A percentile compares a stretch with the other conserved stretches of the same genome.
Conservation (phyloP, 2,888 invertebrate genomes). For the Drosophila monieri region DNA sequence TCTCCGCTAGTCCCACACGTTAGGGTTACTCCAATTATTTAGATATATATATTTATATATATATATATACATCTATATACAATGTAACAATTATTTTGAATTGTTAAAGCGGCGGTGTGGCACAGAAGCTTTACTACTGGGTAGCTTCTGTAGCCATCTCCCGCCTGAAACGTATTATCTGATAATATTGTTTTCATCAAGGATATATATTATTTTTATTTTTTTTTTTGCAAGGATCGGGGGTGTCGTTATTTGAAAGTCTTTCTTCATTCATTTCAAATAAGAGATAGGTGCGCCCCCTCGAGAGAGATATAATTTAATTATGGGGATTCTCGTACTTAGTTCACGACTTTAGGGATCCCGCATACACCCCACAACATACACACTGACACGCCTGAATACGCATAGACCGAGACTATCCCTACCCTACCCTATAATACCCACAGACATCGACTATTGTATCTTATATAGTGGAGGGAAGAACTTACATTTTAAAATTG, state of each 20-base stretch:
- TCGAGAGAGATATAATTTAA: slow-evolving; percentile 17
- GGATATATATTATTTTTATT: slow-evolving; percentile 10
- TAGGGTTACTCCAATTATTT: slow-evolving; percentile 40
- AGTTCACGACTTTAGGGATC: slow-evolving; percentile 40
- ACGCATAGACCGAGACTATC: slow-evolving; percentile 18
- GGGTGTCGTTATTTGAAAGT: not conserved
- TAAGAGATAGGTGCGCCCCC: not conserved
- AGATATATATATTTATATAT: slow-evolving; percentile 23
- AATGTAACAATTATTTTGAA: slow-evolving; percentile 50
- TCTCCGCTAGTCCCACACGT: slow-evolving; percentile 59
- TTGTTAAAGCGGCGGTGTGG: slow-evolving; percentile 47
- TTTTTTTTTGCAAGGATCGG: slow-evolving; percentile 1
- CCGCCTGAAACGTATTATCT: slow-evolving; percentile 24
- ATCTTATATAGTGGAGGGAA: slow-evolving; percentile 48
- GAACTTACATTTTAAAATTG: slow-evolving; percentile 70
- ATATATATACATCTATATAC: slow-evolving; percentile 25
- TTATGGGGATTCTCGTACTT: slow-evolving; percentile 48
- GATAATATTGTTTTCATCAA: slow-evolving; percentile 26
- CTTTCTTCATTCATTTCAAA: not conserved
- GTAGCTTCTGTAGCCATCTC: not conserved
- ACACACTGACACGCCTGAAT: slow-evolving; percentile 35
- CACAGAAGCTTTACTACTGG: not conserved
- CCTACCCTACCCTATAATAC: not conserved
- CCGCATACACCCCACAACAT: slow-evolving; percentile 28
- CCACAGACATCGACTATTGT: slow-evolving; percentile 24